Evolutionary conservation across 2,113 vertebrate genomes (phyloP).

Genomic region (Hystrix brachyura): DNA sequence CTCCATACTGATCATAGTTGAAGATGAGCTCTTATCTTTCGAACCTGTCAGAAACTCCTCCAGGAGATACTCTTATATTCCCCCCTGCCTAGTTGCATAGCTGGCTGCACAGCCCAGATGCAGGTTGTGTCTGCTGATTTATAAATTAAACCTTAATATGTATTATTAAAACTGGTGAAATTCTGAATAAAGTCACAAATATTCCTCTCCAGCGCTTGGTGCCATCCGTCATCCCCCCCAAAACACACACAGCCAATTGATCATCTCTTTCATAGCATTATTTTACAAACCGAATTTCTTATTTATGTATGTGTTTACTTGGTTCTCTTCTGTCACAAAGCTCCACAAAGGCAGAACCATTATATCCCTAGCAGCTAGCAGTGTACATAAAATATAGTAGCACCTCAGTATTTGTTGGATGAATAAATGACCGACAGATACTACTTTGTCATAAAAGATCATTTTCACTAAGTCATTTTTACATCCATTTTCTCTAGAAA

Average conservation of each 20-base stretch:
- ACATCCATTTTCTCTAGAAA: not conserved
- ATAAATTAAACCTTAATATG: slow-evolving; percentile 30
- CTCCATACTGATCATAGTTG: not conserved
- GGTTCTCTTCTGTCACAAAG: not conserved
- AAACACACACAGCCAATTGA: not conserved
- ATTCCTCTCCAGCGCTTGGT: not conserved
- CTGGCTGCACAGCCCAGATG: not conserved
- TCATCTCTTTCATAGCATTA: not conserved
- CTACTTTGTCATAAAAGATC: not conserved
- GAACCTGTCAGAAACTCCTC: not conserved
- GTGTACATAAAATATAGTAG: not conserved
- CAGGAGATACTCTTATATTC: not conserved
- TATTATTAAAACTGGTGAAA: not conserved
- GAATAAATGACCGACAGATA: not conserved
- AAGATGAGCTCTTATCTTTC: slow-evolving; percentile 54
- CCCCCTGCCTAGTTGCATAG: not conserved
- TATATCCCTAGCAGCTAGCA: not conserved
- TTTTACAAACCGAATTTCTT: not conserved
- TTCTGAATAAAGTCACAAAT: slow-evolving; percentile 20
- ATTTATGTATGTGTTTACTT: not conserved
- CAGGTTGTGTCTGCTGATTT: slow-evolving; percentile 13
- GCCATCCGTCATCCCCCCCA: not conserved
- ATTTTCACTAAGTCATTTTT: slow-evolving; percentile 13
- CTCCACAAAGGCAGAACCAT: not conserved
- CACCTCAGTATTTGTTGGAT: not conserved